phyloP scores from a whole-genome alignment of 2,888 invertebrate genomes.

The Sicus ferrugineus region DNA sequence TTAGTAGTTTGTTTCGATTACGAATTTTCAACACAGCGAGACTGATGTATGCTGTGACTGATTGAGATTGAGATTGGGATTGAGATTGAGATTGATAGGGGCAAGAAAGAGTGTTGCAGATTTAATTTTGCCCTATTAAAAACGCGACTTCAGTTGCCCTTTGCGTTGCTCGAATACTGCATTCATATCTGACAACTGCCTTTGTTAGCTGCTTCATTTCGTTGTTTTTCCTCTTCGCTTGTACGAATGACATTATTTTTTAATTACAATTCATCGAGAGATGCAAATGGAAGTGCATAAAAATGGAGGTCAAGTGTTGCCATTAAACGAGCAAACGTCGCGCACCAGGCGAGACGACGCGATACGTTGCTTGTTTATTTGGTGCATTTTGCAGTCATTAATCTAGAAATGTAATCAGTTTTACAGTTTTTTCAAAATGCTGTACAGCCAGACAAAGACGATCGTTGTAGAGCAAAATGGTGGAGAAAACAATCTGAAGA shows the following conservation, averaged over 20 bases:
- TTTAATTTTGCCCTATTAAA: too few species aligned
- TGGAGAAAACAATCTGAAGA: not conserved
- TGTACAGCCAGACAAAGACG: conserved; percentile 1
- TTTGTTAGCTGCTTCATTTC: too few species aligned
- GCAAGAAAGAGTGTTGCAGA: too few species aligned
- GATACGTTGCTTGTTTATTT: not conserved
- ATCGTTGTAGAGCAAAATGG: not conserved
- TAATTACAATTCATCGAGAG: conserved; percentile 5
- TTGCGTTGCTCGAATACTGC: too few species aligned
- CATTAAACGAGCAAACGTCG: not conserved
- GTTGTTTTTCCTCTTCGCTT: too few species aligned
- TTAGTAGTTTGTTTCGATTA: too few species aligned
- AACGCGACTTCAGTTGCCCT: not conserved
- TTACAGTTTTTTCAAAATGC: conserved; percentile 2
- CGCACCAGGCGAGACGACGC: not conserved
- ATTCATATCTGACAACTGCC: too few species aligned
- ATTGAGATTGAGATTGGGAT: too few species aligned
- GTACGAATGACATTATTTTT: not conserved
- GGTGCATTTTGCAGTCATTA: conserved; percentile 17
- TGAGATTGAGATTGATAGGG: too few species aligned
- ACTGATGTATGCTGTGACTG: too few species aligned
- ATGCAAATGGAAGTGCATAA: not conserved
- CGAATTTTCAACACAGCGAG: too few species aligned
- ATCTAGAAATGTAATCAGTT: conserved; percentile 24
- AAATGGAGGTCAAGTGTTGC: conserved; percentile 31